Base-by-base conservation (phyloP, 2,113 vertebrate genomes). In the Hemibagrus wyckioides region DNA sequence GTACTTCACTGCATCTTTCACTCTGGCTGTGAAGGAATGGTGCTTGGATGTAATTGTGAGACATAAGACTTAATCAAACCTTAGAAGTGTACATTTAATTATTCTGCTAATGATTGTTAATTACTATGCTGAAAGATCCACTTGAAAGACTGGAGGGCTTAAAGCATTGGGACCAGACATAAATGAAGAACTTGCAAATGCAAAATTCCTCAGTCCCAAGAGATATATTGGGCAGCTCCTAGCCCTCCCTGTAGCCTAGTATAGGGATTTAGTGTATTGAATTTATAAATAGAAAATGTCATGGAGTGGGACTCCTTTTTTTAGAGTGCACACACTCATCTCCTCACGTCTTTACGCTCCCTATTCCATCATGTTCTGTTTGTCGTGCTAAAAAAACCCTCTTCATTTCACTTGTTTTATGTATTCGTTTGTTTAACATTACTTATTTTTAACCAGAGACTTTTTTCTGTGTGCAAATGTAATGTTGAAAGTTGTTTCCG, bases 71-170 rank as follows among this genome's bases (percentile, higher is more conserved):
- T 85, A 85, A 86, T 87, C 88, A 86, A 90, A 80, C 85, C 86
- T 88, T 86, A 59, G 80, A 89, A 80, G 85, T 86, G 63, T 86
- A 84, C 80, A 89, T 90, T 90, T 90, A 90, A 89, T 90, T 90
- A 89, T 73, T 33, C 75, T 82, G 67, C 76, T 88, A 90, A 90
- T 90, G 85, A 86, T 86, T 89, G 75, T 75, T 90, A 90, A 90
- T 89, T 84, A 90, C 86, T 84, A 61, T 83, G 59, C 88, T 88
- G 84, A 88, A 89, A 59, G 84, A 89, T 88, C 88, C 84, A 84
- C 39, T 76, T 21, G 50, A 50, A 82, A 80, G 69, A 59, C 80
- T 86, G 13, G 80, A 61, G 50, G 83, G 61, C 57, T 61, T 88
- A 69, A 59, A 87, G 17, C 52, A 73, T 3, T 71, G 79, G 56